A percentile compares a stretch with the other conserved stretches of the same genome.
phyloP scores from a whole-genome alignment of 2,797 vertebrate genomes.

The Takifugu ocellatus region DNA sequence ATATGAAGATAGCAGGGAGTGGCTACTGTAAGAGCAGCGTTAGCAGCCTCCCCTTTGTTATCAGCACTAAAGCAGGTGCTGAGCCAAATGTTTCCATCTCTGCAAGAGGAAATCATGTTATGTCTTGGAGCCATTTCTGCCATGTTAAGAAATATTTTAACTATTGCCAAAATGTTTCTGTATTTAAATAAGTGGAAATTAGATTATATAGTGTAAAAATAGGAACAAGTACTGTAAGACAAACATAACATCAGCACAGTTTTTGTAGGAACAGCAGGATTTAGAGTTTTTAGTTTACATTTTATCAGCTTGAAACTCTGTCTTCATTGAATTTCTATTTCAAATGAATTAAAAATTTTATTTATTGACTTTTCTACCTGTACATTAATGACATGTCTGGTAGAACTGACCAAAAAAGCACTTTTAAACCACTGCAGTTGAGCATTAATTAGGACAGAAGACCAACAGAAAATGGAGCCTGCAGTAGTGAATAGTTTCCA shows the following conservation, averaged over 20 bases:
- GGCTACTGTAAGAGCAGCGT: constrained; percentile 35
- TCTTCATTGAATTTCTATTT: constrained; percentile 14
- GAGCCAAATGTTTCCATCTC: constrained; percentile 40
- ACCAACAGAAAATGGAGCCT: constrained; percentile 1
- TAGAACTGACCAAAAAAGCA: neutral
- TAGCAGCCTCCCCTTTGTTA: constrained; percentile 42
- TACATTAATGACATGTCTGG: constrained; percentile 1
- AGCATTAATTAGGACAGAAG: constrained; percentile 12
- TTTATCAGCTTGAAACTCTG: constrained; percentile 20
- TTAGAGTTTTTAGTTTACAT: constrained; percentile 31
- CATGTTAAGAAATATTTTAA: constrained; percentile 61
- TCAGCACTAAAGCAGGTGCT: constrained; percentile 66
- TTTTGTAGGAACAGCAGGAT: constrained; percentile 60
- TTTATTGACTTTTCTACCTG: constrained; percentile 14
- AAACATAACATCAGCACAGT: constrained; percentile 45
- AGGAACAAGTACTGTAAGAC: constrained; percentile 39
- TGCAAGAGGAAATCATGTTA: constrained; percentile 29
- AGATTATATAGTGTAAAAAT: constrained; percentile 42
- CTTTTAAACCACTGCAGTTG: neutral
- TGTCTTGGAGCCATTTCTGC: constrained; percentile 45
- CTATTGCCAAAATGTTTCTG: constrained; percentile 75
- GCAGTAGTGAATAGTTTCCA: neutral
- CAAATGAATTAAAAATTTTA: constrained; percentile 9
- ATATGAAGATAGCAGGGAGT: constrained; percentile 45
- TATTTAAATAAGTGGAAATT: constrained; percentile 51